Percentiles rank a stretch among this genome's conserved stretches.
These are phyloP conservation scores for Ophion slaviceki DNA, from an alignment of 2,888 invertebrate genomes.

Conservation along the genomic window DNA sequence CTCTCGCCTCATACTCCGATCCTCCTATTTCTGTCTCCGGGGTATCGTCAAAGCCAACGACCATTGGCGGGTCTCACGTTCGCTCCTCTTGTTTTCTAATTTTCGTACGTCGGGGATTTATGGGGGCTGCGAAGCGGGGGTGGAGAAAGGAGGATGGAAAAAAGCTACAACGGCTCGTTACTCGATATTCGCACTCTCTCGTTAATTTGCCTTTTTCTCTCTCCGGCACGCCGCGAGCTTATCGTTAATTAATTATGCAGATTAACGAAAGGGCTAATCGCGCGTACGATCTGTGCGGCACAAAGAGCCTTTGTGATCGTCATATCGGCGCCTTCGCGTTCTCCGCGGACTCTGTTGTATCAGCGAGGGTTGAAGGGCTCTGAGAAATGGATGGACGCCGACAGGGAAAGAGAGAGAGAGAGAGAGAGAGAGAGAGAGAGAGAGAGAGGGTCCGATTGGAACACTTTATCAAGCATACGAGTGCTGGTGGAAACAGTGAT, in stretches of 20 bases:
- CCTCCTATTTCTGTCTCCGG: constrained; percentile 31
- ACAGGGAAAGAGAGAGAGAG: background rate
- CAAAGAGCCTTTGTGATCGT: constrained; percentile 64
- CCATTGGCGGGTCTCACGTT: constrained; percentile 36
- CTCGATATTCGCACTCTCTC: constrained; percentile 28
- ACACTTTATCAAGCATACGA: constrained; percentile 41
- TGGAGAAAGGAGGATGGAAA: constrained; percentile 4
- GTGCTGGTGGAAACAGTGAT: constrained; percentile 32
- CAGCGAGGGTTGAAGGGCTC: constrained; percentile 19
- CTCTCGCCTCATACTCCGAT: constrained; percentile 13
- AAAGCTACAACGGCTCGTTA: constrained; percentile 37
- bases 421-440: background rate
- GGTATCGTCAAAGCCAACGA: constrained; percentile 41
- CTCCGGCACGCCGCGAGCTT: constrained; percentile 14
- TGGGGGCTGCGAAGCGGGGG: constrained; percentile 15
- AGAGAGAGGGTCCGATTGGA: constrained; percentile 22
- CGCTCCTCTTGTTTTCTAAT: constrained; percentile 54
- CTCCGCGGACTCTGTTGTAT: constrained; percentile 28
- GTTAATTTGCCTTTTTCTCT: constrained; percentile 20
- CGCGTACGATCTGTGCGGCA: constrained; percentile 60
- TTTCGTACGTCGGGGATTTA: constrained; percentile 50
- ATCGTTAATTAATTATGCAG: constrained; percentile 69
- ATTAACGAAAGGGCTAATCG: constrained; percentile 69
- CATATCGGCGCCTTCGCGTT: constrained; percentile 54
- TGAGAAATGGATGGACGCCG: constrained; percentile 51